These are phyloP conservation scores for Montipora capitata DNA, from an alignment of 92 coral and sea anemone genomes.

Conservation along the genomic window DNA sequence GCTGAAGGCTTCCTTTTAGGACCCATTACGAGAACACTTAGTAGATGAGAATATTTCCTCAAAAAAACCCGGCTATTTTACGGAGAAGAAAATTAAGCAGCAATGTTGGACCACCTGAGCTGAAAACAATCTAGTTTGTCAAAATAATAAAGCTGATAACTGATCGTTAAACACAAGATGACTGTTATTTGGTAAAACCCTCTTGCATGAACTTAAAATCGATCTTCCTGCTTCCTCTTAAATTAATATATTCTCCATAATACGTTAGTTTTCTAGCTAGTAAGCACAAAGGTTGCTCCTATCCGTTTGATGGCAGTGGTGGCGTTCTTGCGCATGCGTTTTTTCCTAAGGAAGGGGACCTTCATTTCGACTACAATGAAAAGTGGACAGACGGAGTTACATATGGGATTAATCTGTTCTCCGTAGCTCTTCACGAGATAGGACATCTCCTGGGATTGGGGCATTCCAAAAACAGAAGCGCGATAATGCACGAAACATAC, in stretches of 20 bases:
- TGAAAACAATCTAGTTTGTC: no score
- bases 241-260: background rate
- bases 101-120: no score
- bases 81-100: no score
- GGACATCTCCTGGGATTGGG: conserved; percentile 90
- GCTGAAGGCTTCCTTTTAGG: no score
- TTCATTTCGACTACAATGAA: conserved; percentile 89
- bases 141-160: no score
- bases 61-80: no score
- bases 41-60: no score
- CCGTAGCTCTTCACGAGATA: conserved; percentile 93
- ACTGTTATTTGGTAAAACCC: no score
- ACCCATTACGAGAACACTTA: no score
- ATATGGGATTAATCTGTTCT: conserved; percentile 76
- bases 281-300: conserved; percentile 44
- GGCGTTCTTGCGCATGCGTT: conserved; percentile 74
- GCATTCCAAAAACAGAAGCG: conserved; percentile 55
- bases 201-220: no score
- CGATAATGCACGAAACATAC: conserved; percentile 84
- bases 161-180: no score
- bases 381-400: conserved; percentile 63
- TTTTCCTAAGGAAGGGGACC: conserved; percentile 67
- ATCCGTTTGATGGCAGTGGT: conserved; percentile 67
- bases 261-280: conserved; percentile 59
- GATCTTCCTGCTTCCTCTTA: background rate